These are phyloP conservation scores for Cheirogaleus medius DNA, from an alignment of 2,113 vertebrate species.

Conservation along the genomic window DNA sequence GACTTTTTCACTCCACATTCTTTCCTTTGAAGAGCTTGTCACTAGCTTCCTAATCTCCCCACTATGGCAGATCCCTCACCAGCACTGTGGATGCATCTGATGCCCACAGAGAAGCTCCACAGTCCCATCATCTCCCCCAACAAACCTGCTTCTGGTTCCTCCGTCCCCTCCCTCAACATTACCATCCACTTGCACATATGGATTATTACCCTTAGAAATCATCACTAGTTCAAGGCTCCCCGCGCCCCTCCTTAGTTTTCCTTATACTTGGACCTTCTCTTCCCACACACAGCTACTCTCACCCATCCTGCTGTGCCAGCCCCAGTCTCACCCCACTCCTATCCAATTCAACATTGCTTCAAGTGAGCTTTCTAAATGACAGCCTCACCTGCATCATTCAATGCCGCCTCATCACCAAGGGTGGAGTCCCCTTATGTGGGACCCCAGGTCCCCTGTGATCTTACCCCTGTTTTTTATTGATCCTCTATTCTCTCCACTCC, in stretches of 20 bases:
- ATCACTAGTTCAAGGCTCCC: not conserved
- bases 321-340: not conserved
- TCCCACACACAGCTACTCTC: not conserved
- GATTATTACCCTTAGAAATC: not conserved
- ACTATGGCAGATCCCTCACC: not conserved
- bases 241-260: not conserved
- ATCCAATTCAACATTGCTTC: not conserved
- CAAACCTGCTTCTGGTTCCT: not conserved
- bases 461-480: not conserved
- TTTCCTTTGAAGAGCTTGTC: not conserved
- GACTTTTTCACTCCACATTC: not conserved
- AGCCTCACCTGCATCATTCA: not conserved
- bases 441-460: not conserved
- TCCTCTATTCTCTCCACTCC: not conserved
- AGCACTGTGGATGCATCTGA: too few relatives aligned
- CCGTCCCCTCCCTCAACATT: not conserved
- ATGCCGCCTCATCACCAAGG: not conserved
- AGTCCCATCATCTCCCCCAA: not conserved
- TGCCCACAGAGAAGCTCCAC: not conserved
- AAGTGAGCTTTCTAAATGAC: not conserved
- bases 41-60: not conserved
- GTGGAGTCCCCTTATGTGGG: not conserved
- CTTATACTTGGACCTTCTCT: not conserved
- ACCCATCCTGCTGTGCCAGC: not conserved
- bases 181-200: not conserved